phyloP scores from a whole-genome alignment of 2,888 invertebrate species.

The Nysson spinosus region DNA sequence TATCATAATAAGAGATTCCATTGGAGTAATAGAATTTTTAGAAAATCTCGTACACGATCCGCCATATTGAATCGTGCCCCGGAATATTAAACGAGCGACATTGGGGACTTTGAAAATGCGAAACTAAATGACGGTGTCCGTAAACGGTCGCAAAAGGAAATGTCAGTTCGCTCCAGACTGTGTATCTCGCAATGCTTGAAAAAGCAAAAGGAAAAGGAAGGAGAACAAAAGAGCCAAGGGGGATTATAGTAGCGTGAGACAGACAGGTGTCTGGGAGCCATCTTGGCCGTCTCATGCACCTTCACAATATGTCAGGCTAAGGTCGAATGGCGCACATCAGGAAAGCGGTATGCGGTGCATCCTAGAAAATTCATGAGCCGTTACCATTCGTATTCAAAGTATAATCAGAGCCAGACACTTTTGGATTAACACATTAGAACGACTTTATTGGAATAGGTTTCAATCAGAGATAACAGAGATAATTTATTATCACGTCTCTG shows the following conservation, averaged over 20 bases:
- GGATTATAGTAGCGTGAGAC: constrained; percentile 13
- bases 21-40: no score
- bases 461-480: no score
- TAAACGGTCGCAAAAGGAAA: not conserved
- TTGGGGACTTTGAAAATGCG: no score
- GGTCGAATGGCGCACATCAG: constrained; percentile 27
- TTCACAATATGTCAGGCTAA: constrained; percentile 30
- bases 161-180: not conserved
- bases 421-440: constrained; percentile 13
- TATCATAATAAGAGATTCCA: no score
- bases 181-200: not conserved
- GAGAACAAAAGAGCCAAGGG: not conserved
- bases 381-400: constrained; percentile 34
- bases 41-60: no score
- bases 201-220: constrained; percentile 4
- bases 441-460: no score
- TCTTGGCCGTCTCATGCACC: constrained; percentile 20
- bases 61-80: no score
- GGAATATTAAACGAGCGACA: no score
- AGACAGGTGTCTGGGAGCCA: constrained; percentile 44
- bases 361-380: constrained; percentile 50
- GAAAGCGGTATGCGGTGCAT: constrained; percentile 38
- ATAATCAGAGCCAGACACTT: constrained; percentile 17
- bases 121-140: no score
- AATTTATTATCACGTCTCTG: no score